These are phyloP conservation scores for Leuctra nigra DNA, from an alignment of 2,888 invertebrate species.

Conservation along the genomic window DNA sequence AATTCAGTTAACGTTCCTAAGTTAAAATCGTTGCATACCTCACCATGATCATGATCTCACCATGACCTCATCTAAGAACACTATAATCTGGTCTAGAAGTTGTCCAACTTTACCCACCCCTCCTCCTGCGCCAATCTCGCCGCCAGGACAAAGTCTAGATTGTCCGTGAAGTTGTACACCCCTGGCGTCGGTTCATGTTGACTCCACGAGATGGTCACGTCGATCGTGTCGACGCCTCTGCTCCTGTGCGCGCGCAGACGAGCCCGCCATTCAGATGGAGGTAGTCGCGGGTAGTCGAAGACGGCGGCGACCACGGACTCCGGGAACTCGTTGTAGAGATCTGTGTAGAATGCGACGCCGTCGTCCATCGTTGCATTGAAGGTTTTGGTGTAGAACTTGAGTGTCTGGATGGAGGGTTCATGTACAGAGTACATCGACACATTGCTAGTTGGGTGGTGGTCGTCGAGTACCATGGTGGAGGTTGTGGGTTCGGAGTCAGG, in stretches of 20 bases:
- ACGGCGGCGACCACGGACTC: no score
- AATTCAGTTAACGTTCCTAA: no score
- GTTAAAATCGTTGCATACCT: no score
- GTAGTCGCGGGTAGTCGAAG: constrained; percentile 8
- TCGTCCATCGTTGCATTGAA: constrained; percentile 1
- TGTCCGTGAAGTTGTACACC: neutral
- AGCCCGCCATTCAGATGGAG: neutral
- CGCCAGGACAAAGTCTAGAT: neutral
- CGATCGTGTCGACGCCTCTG: neutral
- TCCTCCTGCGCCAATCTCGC: neutral
- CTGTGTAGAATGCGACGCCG: no score
- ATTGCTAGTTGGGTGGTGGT: no score
- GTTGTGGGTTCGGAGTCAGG: no score
- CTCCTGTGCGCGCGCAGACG: neutral
- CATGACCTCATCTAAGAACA: no score
- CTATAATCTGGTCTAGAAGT: no score
- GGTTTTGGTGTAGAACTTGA: neutral
- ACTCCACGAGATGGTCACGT: constrained; percentile 4
- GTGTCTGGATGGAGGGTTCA: neutral
- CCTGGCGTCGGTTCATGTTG: neutral
- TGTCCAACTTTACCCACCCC: constrained; percentile 2
- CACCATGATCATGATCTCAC: no score
- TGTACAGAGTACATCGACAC: no score
- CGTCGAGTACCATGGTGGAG: no score
- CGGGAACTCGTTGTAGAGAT: no score